Evolutionary conservation across 2,888 invertebrate species (phyloP).

Genomic region (Tenthredo amoena): DNA sequence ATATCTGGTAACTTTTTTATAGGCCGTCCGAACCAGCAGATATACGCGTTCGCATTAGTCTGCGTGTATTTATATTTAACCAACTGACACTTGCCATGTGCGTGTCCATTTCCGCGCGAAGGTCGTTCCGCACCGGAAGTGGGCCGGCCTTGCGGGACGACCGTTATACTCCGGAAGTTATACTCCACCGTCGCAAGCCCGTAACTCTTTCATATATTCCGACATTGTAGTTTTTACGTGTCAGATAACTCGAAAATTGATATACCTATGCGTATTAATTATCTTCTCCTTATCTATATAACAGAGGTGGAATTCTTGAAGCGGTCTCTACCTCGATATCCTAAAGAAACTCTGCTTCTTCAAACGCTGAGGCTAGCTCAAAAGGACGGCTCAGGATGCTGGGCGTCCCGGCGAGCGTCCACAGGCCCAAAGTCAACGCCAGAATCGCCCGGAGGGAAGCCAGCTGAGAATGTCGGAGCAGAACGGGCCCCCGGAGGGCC

Average conservation of each 20-base stretch:
- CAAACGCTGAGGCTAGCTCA: constrained; percentile 43
- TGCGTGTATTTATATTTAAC: constrained; percentile 61
- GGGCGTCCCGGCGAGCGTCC: constrained; percentile 64
- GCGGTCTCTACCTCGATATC: constrained; percentile 23
- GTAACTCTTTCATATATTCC: constrained; percentile 40
- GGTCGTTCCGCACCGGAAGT: constrained; percentile 76
- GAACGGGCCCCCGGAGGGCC: constrained; percentile 74
- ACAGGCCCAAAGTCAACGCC: constrained; percentile 59
- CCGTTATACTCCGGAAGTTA: constrained; percentile 67
- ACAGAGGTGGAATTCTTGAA: constrained; percentile 13
- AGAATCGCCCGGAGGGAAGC: constrained; percentile 63
- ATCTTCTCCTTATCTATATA: neutral
- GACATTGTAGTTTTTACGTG: neutral
- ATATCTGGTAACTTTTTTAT: constrained; percentile 58
- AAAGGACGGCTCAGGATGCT: constrained; percentile 72
- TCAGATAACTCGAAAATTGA: neutral
- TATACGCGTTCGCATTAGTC: constrained; percentile 49
- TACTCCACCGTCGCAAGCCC: constrained; percentile 38
- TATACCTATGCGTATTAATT: neutral
- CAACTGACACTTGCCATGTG: constrained; percentile 61
- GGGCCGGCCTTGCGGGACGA: constrained; percentile 75
- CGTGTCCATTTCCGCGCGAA: constrained; percentile 74
- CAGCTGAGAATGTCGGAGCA: constrained; percentile 77
- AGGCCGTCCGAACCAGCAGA: constrained; percentile 53
- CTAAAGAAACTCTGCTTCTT: constrained; percentile 25